Base-by-base conservation (phyloP, 2,113 vertebrate genomes). In the Thunnus thynnus region DNA sequence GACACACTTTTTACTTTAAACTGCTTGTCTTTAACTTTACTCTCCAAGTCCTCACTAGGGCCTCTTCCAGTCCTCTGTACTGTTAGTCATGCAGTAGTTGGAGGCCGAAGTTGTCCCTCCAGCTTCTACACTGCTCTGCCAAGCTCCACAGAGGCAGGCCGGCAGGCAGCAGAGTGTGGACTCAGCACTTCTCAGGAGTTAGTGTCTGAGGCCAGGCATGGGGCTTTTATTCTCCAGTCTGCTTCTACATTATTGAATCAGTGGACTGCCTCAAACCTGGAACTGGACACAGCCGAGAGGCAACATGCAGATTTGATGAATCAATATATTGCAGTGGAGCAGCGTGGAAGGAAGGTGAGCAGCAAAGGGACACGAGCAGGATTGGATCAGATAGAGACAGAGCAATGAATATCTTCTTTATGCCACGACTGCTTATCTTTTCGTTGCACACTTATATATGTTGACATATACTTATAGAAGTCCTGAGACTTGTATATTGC, bases 181-280 rank as follows among this genome's bases (percentile, higher is more conserved):
- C 80, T 94, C 91, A 93, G 91, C 93, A 91, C 71, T 93, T 92
- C 82, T 91, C 58, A 18, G 27, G 58, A 83, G 86, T 86, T 82
- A 60, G 79, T 87, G 76, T 88, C 78, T 83, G 58, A 80, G 77
- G 68, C 76, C 67, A 79, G 62, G 79, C 84, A 83, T 63, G 30
- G 65, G 72, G 68, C 58, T 89, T 82, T 84, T 62, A 68, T 84
- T 91, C 78, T 87, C 63, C 44, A 13, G 47, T 80, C 83, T 87
- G 67, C 80, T 78, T 86, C 64, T 89, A 87, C 82, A 82, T 92
- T 92, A 93, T 89, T 90, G 84, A 93, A 91, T 75, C 51, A 56
- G 56, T 56, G 36, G 47, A 78, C 66, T 41, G 80, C 76, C 77
- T 84, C 66, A 65, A 84, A 75, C 74, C 55, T 83, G 77, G 27